Conservation (phyloP, 2,888 invertebrate species). For the Rhingia rostrata region DNA sequence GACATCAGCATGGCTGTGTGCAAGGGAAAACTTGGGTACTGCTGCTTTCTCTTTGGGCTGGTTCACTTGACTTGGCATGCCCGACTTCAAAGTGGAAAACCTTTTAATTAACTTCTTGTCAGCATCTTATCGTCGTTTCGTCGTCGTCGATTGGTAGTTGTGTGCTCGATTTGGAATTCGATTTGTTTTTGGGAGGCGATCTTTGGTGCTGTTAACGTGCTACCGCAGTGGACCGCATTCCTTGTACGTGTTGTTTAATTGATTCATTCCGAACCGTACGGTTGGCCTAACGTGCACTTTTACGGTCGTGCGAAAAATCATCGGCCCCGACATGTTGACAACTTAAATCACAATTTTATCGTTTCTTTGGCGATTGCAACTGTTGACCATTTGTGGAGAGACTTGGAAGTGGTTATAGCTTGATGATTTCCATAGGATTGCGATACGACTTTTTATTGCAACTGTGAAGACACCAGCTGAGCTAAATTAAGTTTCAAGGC, state of each 20-base stretch:
- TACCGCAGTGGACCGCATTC: slow-evolving; percentile 49
- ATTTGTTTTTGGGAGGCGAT: slow-evolving; percentile 53
- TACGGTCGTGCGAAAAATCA: slow-evolving; percentile 70
- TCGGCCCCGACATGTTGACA: slow-evolving; percentile 60
- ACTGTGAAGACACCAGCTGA: too few species aligned
- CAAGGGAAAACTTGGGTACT: slow-evolving; percentile 49
- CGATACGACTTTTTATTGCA: background rate
- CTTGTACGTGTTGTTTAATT: slow-evolving; percentile 70
- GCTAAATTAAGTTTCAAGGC: too few species aligned
- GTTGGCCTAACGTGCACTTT: slow-evolving; percentile 62
- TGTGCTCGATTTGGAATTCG: slow-evolving; percentile 25
- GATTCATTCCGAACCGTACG: slow-evolving; percentile 60
- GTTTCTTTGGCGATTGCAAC: slow-evolving; percentile 29
- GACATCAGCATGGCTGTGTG: slow-evolving; percentile 3
- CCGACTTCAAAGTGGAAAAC: slow-evolving; percentile 56
- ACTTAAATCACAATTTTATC: slow-evolving; percentile 45
- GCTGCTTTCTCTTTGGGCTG: slow-evolving; percentile 64
- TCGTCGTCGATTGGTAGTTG: slow-evolving; percentile 24
- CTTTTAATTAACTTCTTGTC: slow-evolving; percentile 74
- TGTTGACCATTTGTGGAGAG: background rate
- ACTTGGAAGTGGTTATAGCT: background rate
- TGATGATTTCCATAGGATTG: background rate
- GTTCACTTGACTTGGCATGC: background rate
- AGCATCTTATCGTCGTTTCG: slow-evolving; percentile 67
- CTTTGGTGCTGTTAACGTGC: slow-evolving; percentile 44